Evolutionary conservation across 37 sponge, comb jelly and placozoan species (phyloP).

Genomic region (Ephydatia muelleri): DNA sequence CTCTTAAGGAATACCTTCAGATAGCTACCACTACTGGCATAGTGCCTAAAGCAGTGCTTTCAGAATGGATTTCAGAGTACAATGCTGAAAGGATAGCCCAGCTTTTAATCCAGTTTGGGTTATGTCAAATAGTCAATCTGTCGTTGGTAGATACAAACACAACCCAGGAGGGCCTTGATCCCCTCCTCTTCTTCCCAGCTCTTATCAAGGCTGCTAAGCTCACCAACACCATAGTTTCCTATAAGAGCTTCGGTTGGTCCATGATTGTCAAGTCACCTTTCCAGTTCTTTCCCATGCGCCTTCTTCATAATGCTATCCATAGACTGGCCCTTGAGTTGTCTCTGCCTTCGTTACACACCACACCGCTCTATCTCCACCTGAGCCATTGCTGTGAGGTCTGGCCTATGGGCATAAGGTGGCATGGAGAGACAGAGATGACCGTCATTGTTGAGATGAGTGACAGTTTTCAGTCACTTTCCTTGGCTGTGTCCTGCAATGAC

Average conservation of each 20-base stretch:
- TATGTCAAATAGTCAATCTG: conserved; percentile 1
- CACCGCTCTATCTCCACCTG: background rate
- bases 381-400: conserved; percentile 1
- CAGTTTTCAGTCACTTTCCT: background rate
- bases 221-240: background rate
- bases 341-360: background rate
- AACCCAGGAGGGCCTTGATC: background rate
- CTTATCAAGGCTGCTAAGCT: conserved; percentile 2
- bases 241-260: conserved; percentile 20
- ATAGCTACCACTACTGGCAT: conserved; percentile 3
- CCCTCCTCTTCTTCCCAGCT: conserved; percentile 10
- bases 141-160: background rate
- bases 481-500: background rate
- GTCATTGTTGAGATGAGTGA: conserved; percentile 11
- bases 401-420: conserved; percentile 1
- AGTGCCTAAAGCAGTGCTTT: background rate
- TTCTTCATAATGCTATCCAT: background rate
- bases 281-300: background rate
- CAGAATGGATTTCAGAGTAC: background rate
- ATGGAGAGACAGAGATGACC: background rate
- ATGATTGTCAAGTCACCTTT: background rate
- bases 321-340: background rate
- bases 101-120: conserved; percentile 6
- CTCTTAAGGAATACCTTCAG: background rate
- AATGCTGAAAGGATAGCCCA: background rate